Evolutionary conservation across 2,797 vertebrate species (phyloP).

Genomic region (Mus caroli): DNA sequence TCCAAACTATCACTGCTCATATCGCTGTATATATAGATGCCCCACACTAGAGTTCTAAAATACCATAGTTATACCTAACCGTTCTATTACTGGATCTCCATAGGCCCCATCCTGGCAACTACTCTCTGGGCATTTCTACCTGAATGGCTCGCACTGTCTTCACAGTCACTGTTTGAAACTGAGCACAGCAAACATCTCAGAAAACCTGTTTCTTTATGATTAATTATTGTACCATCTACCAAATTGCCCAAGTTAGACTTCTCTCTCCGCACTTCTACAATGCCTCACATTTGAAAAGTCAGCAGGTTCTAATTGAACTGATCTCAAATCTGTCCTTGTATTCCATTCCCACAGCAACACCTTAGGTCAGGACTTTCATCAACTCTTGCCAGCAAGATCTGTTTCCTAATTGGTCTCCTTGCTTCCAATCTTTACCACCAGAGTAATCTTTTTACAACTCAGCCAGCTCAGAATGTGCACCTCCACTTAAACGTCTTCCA

Average conservation of each 20-base stretch:
- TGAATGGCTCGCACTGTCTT: neutral
- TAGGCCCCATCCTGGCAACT: neutral
- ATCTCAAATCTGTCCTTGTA: conserved; percentile 30
- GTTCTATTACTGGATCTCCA: neutral
- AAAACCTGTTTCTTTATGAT: conserved; percentile 35
- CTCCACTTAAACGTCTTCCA: conserved; percentile 46
- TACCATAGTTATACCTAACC: neutral
- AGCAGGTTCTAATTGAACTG: neutral
- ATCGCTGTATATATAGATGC: conserved; percentile 6
- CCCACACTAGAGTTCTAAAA: neutral
- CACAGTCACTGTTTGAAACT: conserved; percentile 24
- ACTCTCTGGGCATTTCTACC: conserved; percentile 11
- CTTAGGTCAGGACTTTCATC: conserved; percentile 32
- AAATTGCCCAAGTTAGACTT: neutral
- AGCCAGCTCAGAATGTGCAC: conserved; percentile 21
- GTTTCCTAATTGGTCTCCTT: conserved; percentile 44
- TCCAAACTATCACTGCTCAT: neutral
- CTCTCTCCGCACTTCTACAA: conserved; percentile 26
- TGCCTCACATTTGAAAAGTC: conserved; percentile 52
- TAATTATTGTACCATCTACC: conserved; percentile 24
- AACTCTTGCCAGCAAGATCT: conserved; percentile 21
- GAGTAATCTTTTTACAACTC: conserved; percentile 29
- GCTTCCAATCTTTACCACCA: conserved; percentile 33
- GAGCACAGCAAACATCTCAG: neutral
- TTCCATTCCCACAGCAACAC: conserved; percentile 38